Conservation (phyloP, 2,113 vertebrate genomes). For the Lutjanus erythropterus region DNA sequence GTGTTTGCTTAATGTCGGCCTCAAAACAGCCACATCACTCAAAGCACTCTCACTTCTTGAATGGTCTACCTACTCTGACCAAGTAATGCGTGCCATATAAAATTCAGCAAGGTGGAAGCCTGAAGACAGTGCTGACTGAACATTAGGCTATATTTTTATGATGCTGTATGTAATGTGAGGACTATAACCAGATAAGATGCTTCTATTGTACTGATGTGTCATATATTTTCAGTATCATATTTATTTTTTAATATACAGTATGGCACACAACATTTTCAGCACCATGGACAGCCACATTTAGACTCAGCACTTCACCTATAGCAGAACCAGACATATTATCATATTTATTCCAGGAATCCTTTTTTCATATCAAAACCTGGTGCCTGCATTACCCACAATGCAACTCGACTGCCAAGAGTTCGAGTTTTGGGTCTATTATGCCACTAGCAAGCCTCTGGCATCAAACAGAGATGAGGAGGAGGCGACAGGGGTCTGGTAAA, state of each 20-base stretch:
- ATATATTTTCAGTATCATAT: not conserved
- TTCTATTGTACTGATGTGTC: not conserved
- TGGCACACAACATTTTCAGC: not conserved
- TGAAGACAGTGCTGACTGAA: constrained; percentile 18
- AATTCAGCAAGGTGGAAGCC: not conserved
- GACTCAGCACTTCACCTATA: not conserved
- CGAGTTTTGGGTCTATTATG: not conserved
- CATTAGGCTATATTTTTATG: constrained; percentile 7
- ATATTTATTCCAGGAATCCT: not conserved
- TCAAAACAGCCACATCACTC: constrained; percentile 39
- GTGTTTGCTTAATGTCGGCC: constrained; percentile 37
- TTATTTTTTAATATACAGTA: not conserved
- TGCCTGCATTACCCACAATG: not conserved
- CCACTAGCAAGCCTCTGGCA: not conserved
- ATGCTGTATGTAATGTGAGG: constrained; percentile 2
- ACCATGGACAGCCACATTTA: constrained; percentile 19
- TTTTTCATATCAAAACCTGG: not conserved
- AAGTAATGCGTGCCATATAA: constrained; percentile 21
- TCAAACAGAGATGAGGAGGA: not conserved
- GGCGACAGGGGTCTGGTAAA: not conserved
- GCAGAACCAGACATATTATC: not conserved
- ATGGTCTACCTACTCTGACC: not conserved
- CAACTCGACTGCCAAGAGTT: not conserved
- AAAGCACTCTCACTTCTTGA: not conserved
- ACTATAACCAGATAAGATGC: not conserved